phyloP scores from a whole-genome alignment of 2,113 vertebrate genomes.

The Dasypus novemcinctus region DNA sequence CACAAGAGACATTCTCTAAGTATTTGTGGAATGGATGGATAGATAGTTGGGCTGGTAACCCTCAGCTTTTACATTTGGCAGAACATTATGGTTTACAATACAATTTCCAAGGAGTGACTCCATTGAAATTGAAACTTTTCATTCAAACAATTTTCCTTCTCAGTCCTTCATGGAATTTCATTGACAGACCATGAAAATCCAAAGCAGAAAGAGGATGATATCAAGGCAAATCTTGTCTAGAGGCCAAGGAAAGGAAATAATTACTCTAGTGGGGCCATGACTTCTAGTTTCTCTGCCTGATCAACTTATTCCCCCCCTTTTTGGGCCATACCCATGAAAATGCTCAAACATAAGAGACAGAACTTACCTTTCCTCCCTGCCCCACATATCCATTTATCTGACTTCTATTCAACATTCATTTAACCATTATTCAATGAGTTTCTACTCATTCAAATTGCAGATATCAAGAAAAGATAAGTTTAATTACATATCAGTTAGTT shows the following conservation, averaged over 20 bases:
- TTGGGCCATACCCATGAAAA: not conserved
- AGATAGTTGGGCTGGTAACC: not conserved
- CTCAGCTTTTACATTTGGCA: not conserved
- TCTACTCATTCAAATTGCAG: not conserved
- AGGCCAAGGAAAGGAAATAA: not conserved
- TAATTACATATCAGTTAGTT: not conserved
- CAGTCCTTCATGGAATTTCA: not conserved
- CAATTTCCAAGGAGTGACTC: not conserved
- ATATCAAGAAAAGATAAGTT: not conserved
- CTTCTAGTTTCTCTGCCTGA: not conserved
- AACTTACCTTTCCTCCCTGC: not conserved
- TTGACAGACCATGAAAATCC: not conserved
- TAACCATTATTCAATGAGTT: not conserved
- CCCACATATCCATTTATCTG: not conserved
- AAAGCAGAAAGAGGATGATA: not conserved
- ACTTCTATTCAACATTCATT: not conserved
- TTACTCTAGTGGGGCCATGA: not conserved
- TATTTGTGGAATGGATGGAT: not conserved
- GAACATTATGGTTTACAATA: not conserved
- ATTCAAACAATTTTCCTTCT: not conserved
- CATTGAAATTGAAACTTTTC: not conserved
- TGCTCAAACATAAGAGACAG: not conserved
- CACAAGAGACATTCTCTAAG: not conserved
- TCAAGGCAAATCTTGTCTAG: not conserved
- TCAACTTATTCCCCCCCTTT: not conserved